Evolutionary conservation across 2,113 vertebrate species (phyloP), one percentile per base, ranked within the genome.

Genomic region (Chunga burmeisteri): DNA sequence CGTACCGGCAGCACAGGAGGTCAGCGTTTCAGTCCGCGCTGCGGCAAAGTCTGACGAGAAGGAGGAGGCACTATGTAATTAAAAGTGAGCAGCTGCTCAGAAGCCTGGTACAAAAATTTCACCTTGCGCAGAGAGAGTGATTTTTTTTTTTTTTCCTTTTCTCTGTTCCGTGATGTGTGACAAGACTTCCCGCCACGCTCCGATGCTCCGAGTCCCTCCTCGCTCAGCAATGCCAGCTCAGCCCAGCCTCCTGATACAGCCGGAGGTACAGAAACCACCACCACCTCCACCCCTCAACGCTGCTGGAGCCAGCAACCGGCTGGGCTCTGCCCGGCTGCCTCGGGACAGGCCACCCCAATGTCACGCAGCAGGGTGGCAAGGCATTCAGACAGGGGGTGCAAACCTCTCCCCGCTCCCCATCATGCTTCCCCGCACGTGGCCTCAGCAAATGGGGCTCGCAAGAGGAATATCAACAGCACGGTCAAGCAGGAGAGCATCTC

Each of bases 1-100:
- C 1, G 1, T 2, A 11, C 4, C 1, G 1, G n/a, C n/a, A 36
- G 21, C 1, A 17, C 81, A 47, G 75, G 17, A 53, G 32, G 40
- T 18, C 47, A 26, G 42, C 0, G 6, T 6, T 49, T 47, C 72
- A 36, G 27, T 5, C 79, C 3, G 29, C 22, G 53, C 65, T 29
- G 34, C 59, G 13, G 25, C 3, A 17, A 47, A 55, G 38, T 15
- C 88, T 52, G 8, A 2, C 38, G 44, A 65, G 73, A 34, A 61
- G 59, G 49, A 77, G 58, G 1, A 44, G 63, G 38, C 59, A 8
- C 22, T 3, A 1, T 26, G 67, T 46, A 74, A 92, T 75, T 90
- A 96, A 83, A 84, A 75, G 50, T 3, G 18, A 92, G 77, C 71
- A 71, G 68, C 79, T 74, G 78, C 82, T 13, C 34, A 73, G 62